A percentile compares a stretch with the other conserved stretches of the same genome.
Conservation (phyloP, 23 tunicate genomes). For the Halocynthia aurantium region DNA sequence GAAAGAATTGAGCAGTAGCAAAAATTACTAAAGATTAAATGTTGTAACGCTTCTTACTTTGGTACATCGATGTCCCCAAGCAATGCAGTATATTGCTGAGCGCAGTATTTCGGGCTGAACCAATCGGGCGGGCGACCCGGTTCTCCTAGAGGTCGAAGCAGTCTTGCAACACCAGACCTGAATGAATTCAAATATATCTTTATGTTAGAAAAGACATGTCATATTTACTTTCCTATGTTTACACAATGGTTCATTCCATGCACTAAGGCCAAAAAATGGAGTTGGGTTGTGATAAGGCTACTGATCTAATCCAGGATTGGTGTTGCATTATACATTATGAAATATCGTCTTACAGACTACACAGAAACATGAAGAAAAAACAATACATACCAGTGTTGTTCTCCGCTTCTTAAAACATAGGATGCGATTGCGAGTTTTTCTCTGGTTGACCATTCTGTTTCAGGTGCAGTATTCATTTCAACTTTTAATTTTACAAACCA, state of each 20-base stretch:
- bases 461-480: not conserved
- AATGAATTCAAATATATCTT: not conserved
- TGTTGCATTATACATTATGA: too few relatives aligned
- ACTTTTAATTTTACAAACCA: too few relatives aligned
- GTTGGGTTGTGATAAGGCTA: too few relatives aligned
- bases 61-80: constrained; percentile 43
- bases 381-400: constrained; percentile 68
- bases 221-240: too few relatives aligned
- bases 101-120: constrained; percentile 79
- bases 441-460: constrained; percentile 61
- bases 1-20: too few relatives aligned
- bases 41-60: constrained; percentile 8
- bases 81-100: constrained; percentile 79
- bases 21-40: too few relatives aligned
- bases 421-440: constrained; percentile 82
- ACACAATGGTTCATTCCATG: too few relatives aligned
- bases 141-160: constrained; percentile 64
- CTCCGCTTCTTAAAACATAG: constrained; percentile 65
- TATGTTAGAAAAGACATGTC: too few relatives aligned
- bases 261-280: too few relatives aligned
- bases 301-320: too few relatives aligned
- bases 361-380: too few relatives aligned
- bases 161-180: constrained; percentile 70
- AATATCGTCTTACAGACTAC: too few relatives aligned
- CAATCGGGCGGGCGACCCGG: constrained; percentile 71